Percentiles rank a stretch among this genome's conserved stretches.
These are phyloP conservation scores for Micrasema minimum DNA, from an alignment of 1,140 invertebrate species.

Conservation along the genomic window DNA sequence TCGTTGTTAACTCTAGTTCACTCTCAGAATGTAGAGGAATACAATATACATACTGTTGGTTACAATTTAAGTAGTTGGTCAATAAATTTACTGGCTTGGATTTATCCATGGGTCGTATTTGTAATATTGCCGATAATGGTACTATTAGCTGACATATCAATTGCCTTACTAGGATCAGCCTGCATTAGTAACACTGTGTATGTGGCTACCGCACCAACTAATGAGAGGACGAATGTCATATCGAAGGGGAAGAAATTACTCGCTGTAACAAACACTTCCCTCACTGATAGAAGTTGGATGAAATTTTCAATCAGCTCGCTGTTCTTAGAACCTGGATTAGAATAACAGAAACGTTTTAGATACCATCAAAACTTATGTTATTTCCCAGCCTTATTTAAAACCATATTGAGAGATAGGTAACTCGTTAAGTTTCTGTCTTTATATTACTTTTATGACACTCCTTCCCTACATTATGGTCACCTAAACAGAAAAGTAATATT, in stretches of 20 bases:
- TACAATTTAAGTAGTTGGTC: no score
- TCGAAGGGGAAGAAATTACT: constrained; percentile 50
- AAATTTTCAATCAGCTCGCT: constrained; percentile 44
- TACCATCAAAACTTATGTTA: neutral
- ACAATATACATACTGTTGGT: no score
- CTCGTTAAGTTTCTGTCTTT: no score
- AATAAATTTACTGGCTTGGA: no score
- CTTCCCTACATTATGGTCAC: no score
- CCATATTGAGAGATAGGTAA: no score
- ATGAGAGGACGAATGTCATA: constrained; percentile 44
- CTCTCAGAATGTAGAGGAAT: no score
- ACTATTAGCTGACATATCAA: neutral
- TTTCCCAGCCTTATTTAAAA: no score
- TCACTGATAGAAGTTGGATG: constrained; percentile 38
- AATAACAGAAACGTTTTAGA: no score
- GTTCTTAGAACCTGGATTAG: constrained; percentile 41
- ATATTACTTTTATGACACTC: no score
- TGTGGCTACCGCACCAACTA: constrained; percentile 46
- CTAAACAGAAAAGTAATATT: no score
- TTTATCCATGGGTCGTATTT: neutral
- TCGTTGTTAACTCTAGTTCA: no score
- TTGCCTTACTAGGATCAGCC: constrained; percentile 31
- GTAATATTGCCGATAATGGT: constrained; percentile 9
- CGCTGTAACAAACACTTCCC: constrained; percentile 45
- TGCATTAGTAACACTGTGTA: constrained; percentile 48